Base-by-base conservation (phyloP, 2,113 vertebrate genomes). In the Equus przewalskii region DNA sequence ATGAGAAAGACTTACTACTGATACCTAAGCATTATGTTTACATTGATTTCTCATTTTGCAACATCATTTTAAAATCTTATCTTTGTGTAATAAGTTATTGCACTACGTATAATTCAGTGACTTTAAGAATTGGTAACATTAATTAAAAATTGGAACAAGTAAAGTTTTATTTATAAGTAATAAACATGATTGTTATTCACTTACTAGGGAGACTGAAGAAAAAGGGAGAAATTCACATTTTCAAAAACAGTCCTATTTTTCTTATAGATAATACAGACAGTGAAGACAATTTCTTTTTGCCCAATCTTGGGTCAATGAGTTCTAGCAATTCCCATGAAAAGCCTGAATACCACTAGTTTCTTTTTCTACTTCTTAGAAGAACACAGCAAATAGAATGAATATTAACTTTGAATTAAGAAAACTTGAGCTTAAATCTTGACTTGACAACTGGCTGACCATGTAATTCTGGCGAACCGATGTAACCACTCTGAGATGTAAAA, bases 11-110 rank as follows among this genome's bases (percentile, higher is more conserved):
- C 6, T 58, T 84, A 75, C 1, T 67, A 3, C 19, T 88, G 30
- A 75, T 81, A 46, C 3, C 2, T 80, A 79, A 86, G 21, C 16
- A 46, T 91, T 76, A n/a, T 84, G 3, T 30, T 80, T 94, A 75
- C 21, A 72, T 46, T 81, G 18, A 82, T 89, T 91, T 97, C 56
- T 95, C 56, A 85, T 79, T 97, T 76, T 93, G 44, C 14, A 91
- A 41, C 6, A 78, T 56, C 4, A 75, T 83, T 92, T 97, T 54
- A 54, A 83, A 80, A 79, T 78, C 30, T 62, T 94, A 15, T 28
- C 16, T 79, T 95, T 75, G 62, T 0, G 64, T 70, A 81, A 28
- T 58, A 44, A n/a, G 8, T 88, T 94, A 62, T 91, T 92, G 13
- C 1, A 56, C 2, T 84, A 62, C 9, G 33, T 70, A 41, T 54